Evolutionary conservation across 2,888 invertebrate genomes (phyloP).

Genomic region (Melanchra persicariae): DNA sequence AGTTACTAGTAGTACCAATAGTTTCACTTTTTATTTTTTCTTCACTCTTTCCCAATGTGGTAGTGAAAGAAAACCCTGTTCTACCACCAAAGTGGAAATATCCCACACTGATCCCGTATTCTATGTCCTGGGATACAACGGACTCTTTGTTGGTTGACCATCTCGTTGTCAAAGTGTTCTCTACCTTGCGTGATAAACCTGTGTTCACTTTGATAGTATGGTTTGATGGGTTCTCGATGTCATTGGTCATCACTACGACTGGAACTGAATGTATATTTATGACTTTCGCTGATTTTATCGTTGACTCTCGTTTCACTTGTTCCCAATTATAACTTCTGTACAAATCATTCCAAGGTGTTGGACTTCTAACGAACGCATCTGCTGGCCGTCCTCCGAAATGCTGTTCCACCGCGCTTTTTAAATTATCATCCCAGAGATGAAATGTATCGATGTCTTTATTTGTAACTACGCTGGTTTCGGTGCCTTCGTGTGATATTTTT

Average conservation of each 20-base stretch:
- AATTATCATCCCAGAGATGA: slow-evolving; percentile 65
- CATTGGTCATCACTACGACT: slow-evolving; percentile 74
- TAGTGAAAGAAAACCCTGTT: slow-evolving; percentile 76
- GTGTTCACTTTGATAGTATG: slow-evolving; percentile 81
- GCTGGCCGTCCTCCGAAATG: slow-evolving; percentile 74
- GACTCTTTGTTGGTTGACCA: slow-evolving; percentile 77
- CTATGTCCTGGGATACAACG: slow-evolving; percentile 76
- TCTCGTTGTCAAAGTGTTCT: slow-evolving; percentile 78
- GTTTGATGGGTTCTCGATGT: slow-evolving; percentile 78
- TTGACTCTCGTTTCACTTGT: slow-evolving; percentile 72
- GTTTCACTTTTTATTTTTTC: slow-evolving; percentile 77
- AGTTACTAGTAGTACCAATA: slow-evolving; percentile 75
- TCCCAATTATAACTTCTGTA: slow-evolving; percentile 80
- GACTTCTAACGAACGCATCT: slow-evolving; percentile 77
- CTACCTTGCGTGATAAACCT: slow-evolving; percentile 79
- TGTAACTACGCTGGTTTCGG: slow-evolving; percentile 69
- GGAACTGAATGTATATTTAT: slow-evolving; percentile 68
- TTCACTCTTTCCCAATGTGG: slow-evolving; percentile 77
- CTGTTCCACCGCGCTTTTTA: slow-evolving; percentile 72
- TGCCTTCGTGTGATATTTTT: slow-evolving; percentile 70
- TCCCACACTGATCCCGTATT: slow-evolving; percentile 77
- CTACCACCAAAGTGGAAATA: slow-evolving; percentile 75
- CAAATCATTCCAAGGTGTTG: slow-evolving; percentile 84
- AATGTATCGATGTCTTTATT: slow-evolving; percentile 75
- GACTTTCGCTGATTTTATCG: slow-evolving; percentile 73